These are phyloP conservation scores for Eubasilissa regina DNA, from an alignment of 1,140 invertebrate genomes.

Conservation along the genomic window DNA sequence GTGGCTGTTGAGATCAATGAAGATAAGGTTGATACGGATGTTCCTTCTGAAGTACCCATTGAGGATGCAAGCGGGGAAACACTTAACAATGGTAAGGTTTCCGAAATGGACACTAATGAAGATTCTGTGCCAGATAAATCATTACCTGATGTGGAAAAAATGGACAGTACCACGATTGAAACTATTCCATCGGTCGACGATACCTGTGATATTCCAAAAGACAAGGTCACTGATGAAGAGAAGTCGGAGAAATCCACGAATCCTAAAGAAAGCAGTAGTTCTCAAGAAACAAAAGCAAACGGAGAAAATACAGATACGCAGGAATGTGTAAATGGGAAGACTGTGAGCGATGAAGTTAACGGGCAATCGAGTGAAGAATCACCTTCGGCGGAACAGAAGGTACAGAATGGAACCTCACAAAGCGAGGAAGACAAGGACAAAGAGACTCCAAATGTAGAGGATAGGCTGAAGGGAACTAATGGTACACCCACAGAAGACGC, in stretches of 20 bases:
- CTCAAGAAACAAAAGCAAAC: slow-evolving; percentile 30
- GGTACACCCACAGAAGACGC: slow-evolving; percentile 35
- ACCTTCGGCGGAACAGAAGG: slow-evolving; percentile 17
- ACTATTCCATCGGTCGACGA: background rate
- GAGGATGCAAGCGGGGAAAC: background rate
- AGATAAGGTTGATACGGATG: slow-evolving; percentile 15
- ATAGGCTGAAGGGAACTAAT: slow-evolving; percentile 40
- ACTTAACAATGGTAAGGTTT: background rate
- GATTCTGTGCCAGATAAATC: background rate
- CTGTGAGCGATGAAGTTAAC: slow-evolving; percentile 20
- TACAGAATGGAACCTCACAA: slow-evolving; percentile 10
- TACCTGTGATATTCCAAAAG: background rate
- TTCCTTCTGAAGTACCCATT: background rate
- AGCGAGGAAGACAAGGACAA: slow-evolving; percentile 5
- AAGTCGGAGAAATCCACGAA: background rate
- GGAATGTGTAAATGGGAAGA: slow-evolving; percentile 46
- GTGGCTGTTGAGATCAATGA: slow-evolving; percentile 17
- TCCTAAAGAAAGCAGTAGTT: slow-evolving; percentile 1
- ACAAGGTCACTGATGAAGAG: background rate
- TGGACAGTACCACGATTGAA: background rate
- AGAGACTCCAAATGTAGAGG: slow-evolving; percentile 1
- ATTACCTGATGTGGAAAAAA: slow-evolving; percentile 2
- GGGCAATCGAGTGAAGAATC: slow-evolving; percentile 8
- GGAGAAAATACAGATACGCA: background rate
- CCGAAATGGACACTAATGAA: slow-evolving; percentile 8